Evolutionary conservation across 2,113 vertebrate genomes (phyloP), one percentile per base, ranked within the genome.

Genomic region (Leptodactylus fuscus): DNA sequence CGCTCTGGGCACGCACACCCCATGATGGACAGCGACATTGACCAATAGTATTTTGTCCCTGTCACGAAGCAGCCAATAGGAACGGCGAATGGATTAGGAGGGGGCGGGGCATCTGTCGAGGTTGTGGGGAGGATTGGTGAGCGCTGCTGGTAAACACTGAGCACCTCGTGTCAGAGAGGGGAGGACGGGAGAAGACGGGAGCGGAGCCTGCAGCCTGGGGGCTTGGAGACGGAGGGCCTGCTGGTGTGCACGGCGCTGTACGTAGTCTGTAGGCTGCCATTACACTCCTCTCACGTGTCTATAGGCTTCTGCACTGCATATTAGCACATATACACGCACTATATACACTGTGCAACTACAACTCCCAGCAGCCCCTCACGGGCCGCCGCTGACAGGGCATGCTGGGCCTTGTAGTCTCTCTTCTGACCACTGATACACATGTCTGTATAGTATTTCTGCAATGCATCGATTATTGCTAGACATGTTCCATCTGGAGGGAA

Each of bases 71-170:
- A 29, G 34, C 83, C 83, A 85, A 79, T 85, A 49, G 65, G 46
- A 1, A 1, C 3, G 2, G 5, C 0, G 13, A 4, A 5, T 18
- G 29, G 11, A 7, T 9, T 13, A 18, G 55, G 44, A 29, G 36
- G 38, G 73, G 83, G 83, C 32, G 83, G 60, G 22, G n/a, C 75
- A 5, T 5, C 1, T 1, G 32, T 22, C 16, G 18, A 38, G 65
- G 34, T 11, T 9, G 4, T 12, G 32, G 27, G 55, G 41, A 24
- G 38, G 55, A 11, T 51, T 27, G 24, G 82, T 76, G 73, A 44
- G 32, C 44, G 82, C 73, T 22, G 74, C 74, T 85, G 83, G 83
- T 85, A 85, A 85, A 85, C 83, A 85, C 32, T 44, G 46, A 27
- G 74, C 60, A 70, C 83, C 83, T 49, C 83, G 75, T 85, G 83